Base-by-base conservation (phyloP, 2,113 vertebrate species). In the Phoxinus phoxinus region DNA sequence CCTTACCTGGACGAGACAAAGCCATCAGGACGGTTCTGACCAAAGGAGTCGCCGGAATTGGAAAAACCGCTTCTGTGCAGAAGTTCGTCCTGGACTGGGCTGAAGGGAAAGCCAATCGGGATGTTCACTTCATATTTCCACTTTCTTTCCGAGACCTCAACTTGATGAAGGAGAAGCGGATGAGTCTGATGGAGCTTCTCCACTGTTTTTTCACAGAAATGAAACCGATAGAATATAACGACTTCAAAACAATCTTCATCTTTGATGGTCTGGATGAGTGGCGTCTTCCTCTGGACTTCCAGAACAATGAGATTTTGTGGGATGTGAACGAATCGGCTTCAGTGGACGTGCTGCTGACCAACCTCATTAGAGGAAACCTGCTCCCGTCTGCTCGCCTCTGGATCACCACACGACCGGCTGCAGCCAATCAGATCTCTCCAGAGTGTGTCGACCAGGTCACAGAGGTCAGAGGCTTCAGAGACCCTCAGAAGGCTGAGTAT, bases 71-170 rank as follows among this genome's bases (percentile, higher is more conserved):
- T 58, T 65, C 73, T 51, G 73, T 77, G 58, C 76, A 72, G 23
- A 75, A 75, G 44, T 75, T 75, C 13, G 6, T 81, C 30, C 51
- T 81, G 48, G 84, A 86, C 32, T 86, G 84, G 84, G 37, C 37
- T 30, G 85, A 86, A 83, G 79, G 72, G 58, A 53, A 67, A n/a
- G 79, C 71, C 21, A 82, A 86, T 74, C 59, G 25, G 32, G 85
- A 76, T 11, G 15, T 75, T 23, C 23, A 44, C 81, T 72, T 79
- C 48, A 79, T 84, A 44, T 87, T 87, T 78, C 86, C 86, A 19
- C 73, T 86, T 71, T 81, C 85, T 30, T 86, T 86, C 44, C 71
- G 86, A 35, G 86, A 87, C n/a, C 48, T 87, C 27, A 87, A 87
- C 72, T 35, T 79, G 83, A 77, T 77, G 8, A 87, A 51, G n/a